Evolutionary conservation across 2,797 vertebrate genomes (phyloP), one percentile per base, ranked within the genome.

Genomic region (Acipenser ruthenus): DNA sequence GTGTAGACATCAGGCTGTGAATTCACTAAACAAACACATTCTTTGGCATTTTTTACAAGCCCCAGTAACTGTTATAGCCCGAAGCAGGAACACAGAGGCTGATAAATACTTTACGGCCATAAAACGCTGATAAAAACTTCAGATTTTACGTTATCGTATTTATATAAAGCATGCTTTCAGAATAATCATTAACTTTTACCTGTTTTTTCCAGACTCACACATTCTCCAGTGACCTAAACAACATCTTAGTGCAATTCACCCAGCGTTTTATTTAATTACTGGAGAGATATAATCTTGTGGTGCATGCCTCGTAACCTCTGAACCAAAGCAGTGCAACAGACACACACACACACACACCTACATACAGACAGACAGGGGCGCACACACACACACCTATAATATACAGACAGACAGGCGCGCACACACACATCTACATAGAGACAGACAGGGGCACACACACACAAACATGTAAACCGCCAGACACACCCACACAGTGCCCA

Each of bases 111-210:
- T 69, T 52, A 53, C 37, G 59, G 15, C 63, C 64, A 72, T 71
- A 65, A 73, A 70, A 59, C 11, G 15, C 64, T 63, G 71, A 69
- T 75, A 73, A 69, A 37, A 72, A 71, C 18, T 49, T 7, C 62
- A 70, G 62, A 55, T 55, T 62, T 65, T 75, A 60, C 70, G 47
- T 68, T 65, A 70, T 53, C 66, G 64, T 58, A 63, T 65, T 72
- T 63, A 70, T 76, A 72, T 70, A 79, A 77, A 64, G 37, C 62
- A 49, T 47, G 60, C 10, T n/a, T 62, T 37, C 15, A 64, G 5
- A 65, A 74, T 73, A 83, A 83, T 82, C 64, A 83, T 84, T 83
- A 80, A 84, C 71, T 50, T 6, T 50, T 68, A 51, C 48, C 61
- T 69, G 23, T 4, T 37, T 37, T 37, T 37, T 37, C 23, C 69